Evolutionary conservation across 2,797 vertebrate species (phyloP).

Genomic region (Pelodytes ibericus): DNA sequence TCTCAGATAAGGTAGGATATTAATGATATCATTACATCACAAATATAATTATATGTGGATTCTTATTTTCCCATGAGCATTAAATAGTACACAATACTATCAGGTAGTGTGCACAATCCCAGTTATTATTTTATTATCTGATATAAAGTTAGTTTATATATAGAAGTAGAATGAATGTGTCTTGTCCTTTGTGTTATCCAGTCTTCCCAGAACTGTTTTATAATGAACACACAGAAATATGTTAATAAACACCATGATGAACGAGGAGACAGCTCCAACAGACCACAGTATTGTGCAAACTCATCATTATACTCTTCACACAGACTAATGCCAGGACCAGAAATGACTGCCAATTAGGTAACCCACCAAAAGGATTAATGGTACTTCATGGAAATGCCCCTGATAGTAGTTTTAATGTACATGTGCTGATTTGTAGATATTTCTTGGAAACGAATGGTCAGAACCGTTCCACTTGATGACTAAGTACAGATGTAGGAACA

Average conservation of each 20-base stretch:
- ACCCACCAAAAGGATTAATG: slow-evolving; percentile 57
- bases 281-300: slow-evolving; percentile 61
- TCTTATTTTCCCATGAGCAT: slow-evolving; percentile 22
- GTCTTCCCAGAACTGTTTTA: slow-evolving; percentile 27
- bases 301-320: slow-evolving; percentile 63
- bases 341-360: slow-evolving; percentile 70
- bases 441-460: slow-evolving; percentile 22
- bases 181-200: slow-evolving; percentile 39
- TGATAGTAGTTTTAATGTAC: not conserved
- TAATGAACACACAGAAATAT: slow-evolving; percentile 46
- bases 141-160: slow-evolving; percentile 50
- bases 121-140: slow-evolving; percentile 55
- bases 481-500: too few species aligned
- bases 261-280: slow-evolving; percentile 63
- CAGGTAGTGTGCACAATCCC: slow-evolving; percentile 19
- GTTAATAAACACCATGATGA: slow-evolving; percentile 62
- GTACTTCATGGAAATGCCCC: slow-evolving; percentile 30
- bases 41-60: slow-evolving; percentile 33
- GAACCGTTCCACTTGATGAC: not conserved
- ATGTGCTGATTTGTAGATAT: slow-evolving; percentile 5
- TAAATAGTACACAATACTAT: slow-evolving; percentile 42
- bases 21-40: slow-evolving; percentile 47
- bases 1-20: slow-evolving; percentile 28
- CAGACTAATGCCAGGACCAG: slow-evolving; percentile 63
- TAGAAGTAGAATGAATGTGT: slow-evolving; percentile 49